phyloP scores from a whole-genome alignment of 1,140 invertebrate genomes.

The Nomia melanderi region DNA sequence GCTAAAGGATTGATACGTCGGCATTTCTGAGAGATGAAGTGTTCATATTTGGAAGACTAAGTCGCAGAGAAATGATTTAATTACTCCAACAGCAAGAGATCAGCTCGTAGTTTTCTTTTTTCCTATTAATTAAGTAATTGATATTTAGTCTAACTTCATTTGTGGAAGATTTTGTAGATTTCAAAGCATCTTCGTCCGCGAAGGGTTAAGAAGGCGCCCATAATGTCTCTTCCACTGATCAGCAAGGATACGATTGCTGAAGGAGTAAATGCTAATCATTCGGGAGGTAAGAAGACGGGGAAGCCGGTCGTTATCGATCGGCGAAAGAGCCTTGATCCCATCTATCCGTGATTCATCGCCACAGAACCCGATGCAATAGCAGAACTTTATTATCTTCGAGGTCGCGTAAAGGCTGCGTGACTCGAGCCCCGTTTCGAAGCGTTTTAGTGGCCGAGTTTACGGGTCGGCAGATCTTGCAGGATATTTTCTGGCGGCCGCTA shows the following conservation, averaged over 20 bases:
- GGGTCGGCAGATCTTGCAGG: constrained; percentile 43
- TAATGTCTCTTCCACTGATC: too few species aligned
- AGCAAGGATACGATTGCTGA: neutral
- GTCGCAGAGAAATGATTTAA: too few species aligned
- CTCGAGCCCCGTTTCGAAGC: constrained; percentile 46
- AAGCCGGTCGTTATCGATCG: constrained; percentile 32
- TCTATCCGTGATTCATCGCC: constrained; percentile 58
- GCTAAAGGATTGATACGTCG: too few species aligned
- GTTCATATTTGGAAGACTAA: too few species aligned
- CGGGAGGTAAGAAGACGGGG: constrained; percentile 29
- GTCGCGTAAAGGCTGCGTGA: constrained; percentile 60
- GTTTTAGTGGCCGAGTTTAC: constrained; percentile 42
- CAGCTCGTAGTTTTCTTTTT: too few species aligned
- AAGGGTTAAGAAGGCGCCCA: too few species aligned
- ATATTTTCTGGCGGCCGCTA: constrained; percentile 53
- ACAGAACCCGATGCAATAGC: constrained; percentile 58
- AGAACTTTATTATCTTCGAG: constrained; percentile 63
- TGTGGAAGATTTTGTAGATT: too few species aligned
- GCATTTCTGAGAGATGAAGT: too few species aligned
- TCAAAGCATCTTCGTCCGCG: too few species aligned
- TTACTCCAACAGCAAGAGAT: too few species aligned
- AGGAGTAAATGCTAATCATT: constrained; percentile 34
- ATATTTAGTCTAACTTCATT: too few species aligned
- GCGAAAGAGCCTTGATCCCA: constrained; percentile 41
- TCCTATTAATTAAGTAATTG: too few species aligned